A percentile compares a stretch with the other conserved stretches of the same genome.
Conservation (phyloP, 2,888 invertebrate genomes). For the Trilocha varians region DNA sequence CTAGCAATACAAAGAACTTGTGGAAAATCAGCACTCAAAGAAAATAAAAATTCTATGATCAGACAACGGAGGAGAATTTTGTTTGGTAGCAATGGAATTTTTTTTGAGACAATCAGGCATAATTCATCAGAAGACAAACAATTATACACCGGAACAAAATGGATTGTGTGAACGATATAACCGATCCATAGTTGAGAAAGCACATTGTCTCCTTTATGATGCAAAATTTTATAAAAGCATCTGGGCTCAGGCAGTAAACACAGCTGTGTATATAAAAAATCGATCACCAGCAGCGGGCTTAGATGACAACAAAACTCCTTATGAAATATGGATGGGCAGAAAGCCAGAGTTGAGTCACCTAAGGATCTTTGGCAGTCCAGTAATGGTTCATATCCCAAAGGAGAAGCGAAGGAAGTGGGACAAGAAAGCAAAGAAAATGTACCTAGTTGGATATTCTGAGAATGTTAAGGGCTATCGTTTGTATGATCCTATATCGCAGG, state of each 20-base stretch:
- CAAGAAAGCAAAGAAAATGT: slow-evolving; percentile 7
- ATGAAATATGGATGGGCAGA: slow-evolving; percentile 12
- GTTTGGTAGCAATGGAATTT: slow-evolving; percentile 5
- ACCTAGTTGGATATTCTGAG: too few relatives aligned
- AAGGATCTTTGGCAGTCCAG: slow-evolving; percentile 14
- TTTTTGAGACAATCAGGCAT: slow-evolving; percentile 7
- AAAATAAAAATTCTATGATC: slow-evolving; percentile 7
- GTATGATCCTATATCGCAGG: too few relatives aligned
- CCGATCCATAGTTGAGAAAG: slow-evolving; percentile 6
- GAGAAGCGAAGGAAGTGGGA: slow-evolving; percentile 10
- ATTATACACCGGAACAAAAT: slow-evolving; percentile 8
- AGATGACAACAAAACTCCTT: slow-evolving; percentile 7
- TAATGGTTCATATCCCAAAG: slow-evolving; percentile 12
- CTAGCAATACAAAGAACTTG: background rate
- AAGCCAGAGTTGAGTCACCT: slow-evolving; percentile 14
- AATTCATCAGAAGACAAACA: slow-evolving; percentile 8
- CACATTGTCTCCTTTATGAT: slow-evolving; percentile 4
- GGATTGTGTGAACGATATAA: slow-evolving; percentile 7
- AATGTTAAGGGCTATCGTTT: too few relatives aligned
- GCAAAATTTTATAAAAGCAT: slow-evolving; percentile 1
- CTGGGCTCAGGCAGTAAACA: slow-evolving; percentile 5
- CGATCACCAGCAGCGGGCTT: background rate
- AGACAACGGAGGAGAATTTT: slow-evolving; percentile 7
- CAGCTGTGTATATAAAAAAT: slow-evolving; percentile 6
- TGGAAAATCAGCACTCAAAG: background rate